phyloP scores from a whole-genome alignment of 2,888 invertebrate genomes.

The Cantharis rufa region DNA sequence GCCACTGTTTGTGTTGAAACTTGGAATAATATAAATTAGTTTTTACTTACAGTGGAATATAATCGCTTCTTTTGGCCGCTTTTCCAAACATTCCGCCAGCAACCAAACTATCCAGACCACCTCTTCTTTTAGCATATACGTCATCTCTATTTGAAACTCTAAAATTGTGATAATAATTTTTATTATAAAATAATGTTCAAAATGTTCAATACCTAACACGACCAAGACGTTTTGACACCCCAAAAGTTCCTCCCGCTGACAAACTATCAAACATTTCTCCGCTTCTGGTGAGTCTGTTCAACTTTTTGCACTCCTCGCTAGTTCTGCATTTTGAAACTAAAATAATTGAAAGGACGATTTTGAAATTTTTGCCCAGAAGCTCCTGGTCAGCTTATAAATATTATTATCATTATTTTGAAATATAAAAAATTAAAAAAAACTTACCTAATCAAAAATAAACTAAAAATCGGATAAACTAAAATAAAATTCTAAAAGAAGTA shows the following conservation, averaged over 20 bases:
- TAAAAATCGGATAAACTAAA: neutral
- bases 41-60: slow-evolving; percentile 5
- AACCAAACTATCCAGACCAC: slow-evolving; percentile 33
- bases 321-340: slow-evolving; percentile 13
- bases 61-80: slow-evolving; percentile 27
- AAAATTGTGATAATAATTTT: neutral
- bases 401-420: neutral
- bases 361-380: neutral
- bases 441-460: neutral
- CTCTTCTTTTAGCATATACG: slow-evolving; percentile 21
- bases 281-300: slow-evolving; percentile 9
- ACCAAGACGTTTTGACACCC: slow-evolving; percentile 18
- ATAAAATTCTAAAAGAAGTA: neutral
- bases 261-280: slow-evolving; percentile 17
- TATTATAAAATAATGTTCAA: neutral
- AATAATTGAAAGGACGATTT: neutral
- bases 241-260: slow-evolving; percentile 17
- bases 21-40: neutral
- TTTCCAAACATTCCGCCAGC: slow-evolving; percentile 36
- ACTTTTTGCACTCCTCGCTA: slow-evolving; percentile 13
- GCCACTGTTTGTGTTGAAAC: too few relatives aligned
- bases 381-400: neutral
- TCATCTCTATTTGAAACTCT: slow-evolving; percentile 21
- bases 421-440: neutral
- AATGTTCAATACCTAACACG: slow-evolving; percentile 3